Evolutionary conservation across 2,797 vertebrate genomes (phyloP), one percentile per base, ranked within the genome.

Genomic region (Leuciscus waleckii): DNA sequence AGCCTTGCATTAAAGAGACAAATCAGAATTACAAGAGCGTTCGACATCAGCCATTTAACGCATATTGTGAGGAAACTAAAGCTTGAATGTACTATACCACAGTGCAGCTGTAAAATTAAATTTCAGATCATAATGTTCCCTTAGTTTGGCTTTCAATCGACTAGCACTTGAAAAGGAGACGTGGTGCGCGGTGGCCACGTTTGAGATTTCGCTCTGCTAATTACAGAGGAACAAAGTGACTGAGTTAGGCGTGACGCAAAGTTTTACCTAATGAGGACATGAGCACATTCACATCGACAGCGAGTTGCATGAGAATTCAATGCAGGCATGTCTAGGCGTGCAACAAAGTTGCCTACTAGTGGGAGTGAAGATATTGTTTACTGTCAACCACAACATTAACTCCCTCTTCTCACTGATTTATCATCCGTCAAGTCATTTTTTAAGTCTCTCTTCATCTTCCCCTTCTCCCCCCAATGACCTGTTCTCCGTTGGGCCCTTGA

Each of bases 1-100:
- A 81, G 74, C 37, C 78, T 75, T 79, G 81, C 68, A 85, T 85
- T 84, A 86, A 63, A 58, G 82, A 85, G 58, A 35, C n/a, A 35
- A 54, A 74, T 79, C 54, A 39, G 39, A 81, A 84, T 84, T 23
- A 58, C 49, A 61, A 70, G 75, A 78, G 65, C n/a, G 5, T 79
- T 84, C 75, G 16, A 73, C 77, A 63, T 63, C 67, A 71, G 67
- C 79, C 21, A 71, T 54, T 81, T 70, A 80, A 69, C 17, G 2
- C 77, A 73, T 10, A 61, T 85, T 85, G 83, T 71, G 56, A 71
- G n/a, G n/a, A 76, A 69, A 84, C 74, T 41, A 51, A 78, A 32
- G 82, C 65, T 35, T 56, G 35, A 69, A 78, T 68, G 58, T 10
- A 21, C 46, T 23, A n/a, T 39, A 39, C 29, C 23, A 56, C 46